A percentile compares a stretch with the other conserved stretches of the same genome.
Conservation (phyloP, 2,888 invertebrate species). For the Phalera bucephala region DNA sequence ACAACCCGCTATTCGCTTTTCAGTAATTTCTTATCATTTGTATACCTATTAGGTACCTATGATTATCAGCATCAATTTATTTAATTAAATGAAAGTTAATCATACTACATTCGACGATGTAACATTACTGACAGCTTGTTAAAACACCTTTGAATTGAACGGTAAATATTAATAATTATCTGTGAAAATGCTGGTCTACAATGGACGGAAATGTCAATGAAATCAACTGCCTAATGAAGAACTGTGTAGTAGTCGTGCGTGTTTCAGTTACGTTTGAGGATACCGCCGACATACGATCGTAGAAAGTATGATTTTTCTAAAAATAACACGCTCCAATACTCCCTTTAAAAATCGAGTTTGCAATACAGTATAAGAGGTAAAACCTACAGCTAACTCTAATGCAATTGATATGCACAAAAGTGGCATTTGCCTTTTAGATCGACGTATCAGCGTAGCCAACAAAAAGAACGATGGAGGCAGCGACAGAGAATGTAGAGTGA, state of each 20-base stretch:
- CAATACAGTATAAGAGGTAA: too few species aligned
- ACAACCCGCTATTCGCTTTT: too few species aligned
- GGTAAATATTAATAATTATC: slow-evolving; percentile 21
- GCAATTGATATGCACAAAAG: slow-evolving; percentile 1
- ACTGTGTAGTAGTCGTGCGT: too few species aligned
- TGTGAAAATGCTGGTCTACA: slow-evolving; percentile 10
- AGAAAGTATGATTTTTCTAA: too few species aligned
- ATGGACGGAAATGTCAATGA: slow-evolving; percentile 6
- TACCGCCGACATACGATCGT: too few species aligned
- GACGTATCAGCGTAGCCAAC: slow-evolving; percentile 5
- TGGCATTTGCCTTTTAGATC: slow-evolving; percentile 6
- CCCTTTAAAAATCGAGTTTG: too few species aligned
- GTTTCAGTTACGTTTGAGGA: too few species aligned
- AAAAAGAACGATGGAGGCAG: slow-evolving; percentile 17
- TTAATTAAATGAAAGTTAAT: background rate
- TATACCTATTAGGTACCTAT: too few species aligned
- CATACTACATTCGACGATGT: background rate
- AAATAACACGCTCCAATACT: too few species aligned
- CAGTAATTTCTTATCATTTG: too few species aligned
- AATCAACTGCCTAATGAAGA: slow-evolving; percentile 1
- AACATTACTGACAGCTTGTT: background rate
- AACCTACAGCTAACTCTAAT: too few species aligned
- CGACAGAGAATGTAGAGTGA: slow-evolving; percentile 33
- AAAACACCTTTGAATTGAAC: slow-evolving; percentile 8
- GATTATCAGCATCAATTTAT: background rate